A percentile compares a stretch with the other conserved stretches of the same genome.
These are phyloP conservation scores for Hylaeus anthracinus DNA, from an alignment of 1,140 invertebrate species.

Conservation along the genomic window DNA sequence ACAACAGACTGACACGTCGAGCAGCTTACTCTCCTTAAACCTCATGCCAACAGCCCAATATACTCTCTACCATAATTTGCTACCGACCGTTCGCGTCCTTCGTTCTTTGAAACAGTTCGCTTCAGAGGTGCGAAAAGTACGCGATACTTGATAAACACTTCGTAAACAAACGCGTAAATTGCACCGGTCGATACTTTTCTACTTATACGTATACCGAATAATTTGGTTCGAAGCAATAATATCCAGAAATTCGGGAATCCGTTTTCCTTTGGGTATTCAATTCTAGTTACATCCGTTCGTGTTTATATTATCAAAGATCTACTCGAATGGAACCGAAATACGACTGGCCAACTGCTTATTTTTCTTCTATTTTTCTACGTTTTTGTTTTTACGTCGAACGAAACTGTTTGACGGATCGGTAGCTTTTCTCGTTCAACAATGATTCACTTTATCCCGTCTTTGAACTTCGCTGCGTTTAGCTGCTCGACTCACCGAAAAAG, in stretches of 20 bases:
- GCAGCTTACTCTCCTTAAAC: constrained; percentile 70
- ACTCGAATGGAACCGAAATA: too few relatives aligned
- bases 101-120: neutral
- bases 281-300: too few relatives aligned
- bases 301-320: too few relatives aligned
- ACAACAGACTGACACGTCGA: constrained; percentile 69
- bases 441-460: constrained; percentile 24
- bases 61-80: constrained; percentile 41
- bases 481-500: constrained; percentile 94
- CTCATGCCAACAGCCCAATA: constrained; percentile 63
- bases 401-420: constrained; percentile 38
- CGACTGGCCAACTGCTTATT: neutral
- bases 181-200: too few relatives aligned
- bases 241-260: too few relatives aligned
- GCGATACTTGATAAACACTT: too few relatives aligned
- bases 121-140: neutral
- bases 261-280: too few relatives aligned
- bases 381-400: neutral
- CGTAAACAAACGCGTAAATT: too few relatives aligned
- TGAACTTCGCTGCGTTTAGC: constrained; percentile 63
- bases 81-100: constrained; percentile 27
- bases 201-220: too few relatives aligned
- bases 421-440: constrained; percentile 13
- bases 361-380: neutral
- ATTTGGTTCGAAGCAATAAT: too few relatives aligned